Evolutionary conservation across 2,113 vertebrate species (phyloP).

Genomic region (Chiloscyllium plagiosum): DNA sequence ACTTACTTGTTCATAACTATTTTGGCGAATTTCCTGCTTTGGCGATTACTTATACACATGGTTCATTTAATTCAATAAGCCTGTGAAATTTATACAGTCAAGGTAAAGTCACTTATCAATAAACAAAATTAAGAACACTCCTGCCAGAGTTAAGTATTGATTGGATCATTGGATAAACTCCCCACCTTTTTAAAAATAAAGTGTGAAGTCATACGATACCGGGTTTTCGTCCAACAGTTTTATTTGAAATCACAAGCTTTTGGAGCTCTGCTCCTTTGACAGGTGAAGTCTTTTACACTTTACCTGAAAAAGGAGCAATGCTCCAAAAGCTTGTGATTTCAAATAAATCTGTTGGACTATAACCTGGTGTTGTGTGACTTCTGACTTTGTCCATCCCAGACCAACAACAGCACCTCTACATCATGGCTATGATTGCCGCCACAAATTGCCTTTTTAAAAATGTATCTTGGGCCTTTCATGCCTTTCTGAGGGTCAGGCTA

Average conservation of each 20-base stretch:
- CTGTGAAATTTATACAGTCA: background rate
- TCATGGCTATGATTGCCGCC: too few species aligned
- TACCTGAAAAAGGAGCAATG: too few species aligned
- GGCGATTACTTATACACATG: background rate
- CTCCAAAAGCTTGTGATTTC: too few species aligned
- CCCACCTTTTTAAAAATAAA: background rate
- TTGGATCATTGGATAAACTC: background rate
- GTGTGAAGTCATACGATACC: too few species aligned
- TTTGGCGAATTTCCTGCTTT: constrained; percentile 2
- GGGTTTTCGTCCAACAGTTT: too few species aligned
- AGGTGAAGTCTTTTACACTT: too few species aligned
- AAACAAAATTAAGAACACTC: background rate
- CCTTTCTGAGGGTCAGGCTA: background rate
- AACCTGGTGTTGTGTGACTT: too few species aligned
- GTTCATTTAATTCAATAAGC: background rate
- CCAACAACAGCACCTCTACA: too few species aligned
- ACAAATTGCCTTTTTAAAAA: background rate
- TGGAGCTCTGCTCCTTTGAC: too few species aligned
- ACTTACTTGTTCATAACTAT: background rate
- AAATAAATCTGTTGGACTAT: too few species aligned
- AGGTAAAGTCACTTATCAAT: background rate
- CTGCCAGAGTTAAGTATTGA: background rate
- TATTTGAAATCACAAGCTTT: too few species aligned
- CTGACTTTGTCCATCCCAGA: too few species aligned
- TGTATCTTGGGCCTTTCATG: background rate